Evolutionary conservation across 53 echinoderm and acorn worm species (phyloP).

Genomic region (Astropecten irregularis): DNA sequence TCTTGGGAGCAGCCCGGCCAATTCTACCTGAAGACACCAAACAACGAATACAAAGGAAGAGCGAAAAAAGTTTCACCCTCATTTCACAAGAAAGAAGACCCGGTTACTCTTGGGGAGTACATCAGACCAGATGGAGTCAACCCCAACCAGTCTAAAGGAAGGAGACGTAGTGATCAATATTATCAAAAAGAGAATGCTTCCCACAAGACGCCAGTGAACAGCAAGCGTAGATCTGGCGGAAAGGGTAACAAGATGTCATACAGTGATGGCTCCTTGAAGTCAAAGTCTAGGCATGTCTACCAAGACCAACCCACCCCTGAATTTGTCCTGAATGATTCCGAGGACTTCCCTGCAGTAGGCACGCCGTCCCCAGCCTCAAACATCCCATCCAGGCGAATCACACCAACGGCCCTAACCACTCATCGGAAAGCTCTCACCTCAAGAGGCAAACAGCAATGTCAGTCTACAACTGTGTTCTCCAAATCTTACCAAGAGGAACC

Average conservation of each 20-base stretch:
- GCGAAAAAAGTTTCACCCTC: slow-evolving; percentile 40
- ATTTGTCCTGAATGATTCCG: slow-evolving; percentile 66
- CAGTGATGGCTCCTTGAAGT: slow-evolving; percentile 47
- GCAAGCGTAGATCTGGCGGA: slow-evolving; percentile 51
- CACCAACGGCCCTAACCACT: slow-evolving; percentile 75
- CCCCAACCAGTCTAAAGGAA: slow-evolving; percentile 48
- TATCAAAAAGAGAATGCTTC: slow-evolving; percentile 9
- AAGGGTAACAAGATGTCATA: slow-evolving; percentile 57
- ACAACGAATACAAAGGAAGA: slow-evolving; percentile 18
- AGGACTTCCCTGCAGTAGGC: slow-evolving; percentile 84
- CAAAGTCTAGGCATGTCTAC: slow-evolving; percentile 22
- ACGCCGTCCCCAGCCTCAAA: background rate
- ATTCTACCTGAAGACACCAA: slow-evolving; percentile 19
- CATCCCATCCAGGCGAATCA: slow-evolving; percentile 76
- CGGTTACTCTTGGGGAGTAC: slow-evolving; percentile 65
- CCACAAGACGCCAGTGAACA: slow-evolving; percentile 32
- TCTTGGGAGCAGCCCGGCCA: slow-evolving; percentile 31
- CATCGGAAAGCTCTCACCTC: background rate
- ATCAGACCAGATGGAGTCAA: slow-evolving; percentile 49
- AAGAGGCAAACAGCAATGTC: slow-evolving; percentile 11
- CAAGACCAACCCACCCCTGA: slow-evolving; percentile 28
- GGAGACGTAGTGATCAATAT: slow-evolving; percentile 35
- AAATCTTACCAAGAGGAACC: slow-evolving; percentile 11
- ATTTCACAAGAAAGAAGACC: slow-evolving; percentile 64
- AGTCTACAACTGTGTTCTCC: background rate